Conservation (phyloP, 2,113 vertebrate genomes). For the Ivindomyrus marchei region DNA sequence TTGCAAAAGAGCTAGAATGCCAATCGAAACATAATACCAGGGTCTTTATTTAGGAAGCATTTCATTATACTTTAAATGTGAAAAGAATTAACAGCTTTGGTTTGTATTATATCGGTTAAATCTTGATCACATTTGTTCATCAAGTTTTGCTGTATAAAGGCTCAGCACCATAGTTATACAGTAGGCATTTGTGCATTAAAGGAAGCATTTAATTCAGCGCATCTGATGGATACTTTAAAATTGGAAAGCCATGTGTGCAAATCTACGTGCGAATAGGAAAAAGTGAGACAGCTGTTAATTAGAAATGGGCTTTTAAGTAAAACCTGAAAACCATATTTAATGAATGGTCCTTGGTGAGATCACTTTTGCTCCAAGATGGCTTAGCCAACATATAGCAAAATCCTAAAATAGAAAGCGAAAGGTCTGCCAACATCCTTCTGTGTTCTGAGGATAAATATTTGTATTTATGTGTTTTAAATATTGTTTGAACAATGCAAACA, state of each 20-base stretch:
- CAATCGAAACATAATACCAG: neutral
- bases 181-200: neutral
- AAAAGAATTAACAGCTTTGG: neutral
- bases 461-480: neutral
- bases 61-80: neutral
- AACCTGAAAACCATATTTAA: conserved; percentile 20
- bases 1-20: neutral
- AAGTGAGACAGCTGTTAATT: conserved; percentile 17
- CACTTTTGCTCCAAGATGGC: neutral
- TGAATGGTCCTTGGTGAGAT: conserved; percentile 17
- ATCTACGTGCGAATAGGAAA: neutral
- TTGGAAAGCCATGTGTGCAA: neutral
- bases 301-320: conserved; percentile 16
- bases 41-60: neutral
- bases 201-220: neutral
- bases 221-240: neutral
- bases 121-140: conserved; percentile 1
- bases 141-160: neutral
- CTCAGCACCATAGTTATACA: neutral
- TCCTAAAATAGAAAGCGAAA: neutral
- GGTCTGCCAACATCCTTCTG: neutral
- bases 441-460: neutral
- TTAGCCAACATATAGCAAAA: neutral
- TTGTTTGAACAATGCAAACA: neutral
- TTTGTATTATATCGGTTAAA: neutral